Percentiles rank a stretch among this genome's conserved stretches.
Evolutionary conservation across 2,888 invertebrate species (phyloP).

Genomic region (Cantharis flavilabris): DNA sequence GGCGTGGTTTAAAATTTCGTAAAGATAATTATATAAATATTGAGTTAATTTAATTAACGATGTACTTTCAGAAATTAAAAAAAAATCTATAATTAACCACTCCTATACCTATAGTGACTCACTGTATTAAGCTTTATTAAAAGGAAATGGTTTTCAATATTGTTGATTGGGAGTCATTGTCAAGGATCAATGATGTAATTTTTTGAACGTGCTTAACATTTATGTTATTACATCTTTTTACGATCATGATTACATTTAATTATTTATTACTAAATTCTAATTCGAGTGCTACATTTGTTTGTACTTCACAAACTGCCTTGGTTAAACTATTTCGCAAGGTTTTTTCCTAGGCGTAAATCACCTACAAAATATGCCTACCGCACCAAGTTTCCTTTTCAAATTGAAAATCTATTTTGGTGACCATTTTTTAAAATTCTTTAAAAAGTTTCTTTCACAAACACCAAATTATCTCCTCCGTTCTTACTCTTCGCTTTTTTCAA

Average conservation of each 20-base stretch:
- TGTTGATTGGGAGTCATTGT: constrained; percentile 20
- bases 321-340: not conserved
- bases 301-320: not conserved
- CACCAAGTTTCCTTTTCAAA: too few species aligned
- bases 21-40: not conserved
- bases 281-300: not conserved
- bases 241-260: not conserved
- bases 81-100: not conserved
- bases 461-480: too few species aligned
- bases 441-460: too few species aligned
- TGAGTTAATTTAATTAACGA: not conserved
- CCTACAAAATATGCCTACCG: not conserved
- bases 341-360: not conserved
- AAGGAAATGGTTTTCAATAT: constrained; percentile 16
- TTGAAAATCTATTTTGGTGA: too few species aligned
- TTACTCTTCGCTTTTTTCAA: too few species aligned
- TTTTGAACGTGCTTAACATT: constrained; percentile 16
- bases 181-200: constrained; percentile 22
- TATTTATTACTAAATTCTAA: not conserved
- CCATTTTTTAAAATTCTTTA: too few species aligned
- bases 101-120: not conserved
- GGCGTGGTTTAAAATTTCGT: not conserved
- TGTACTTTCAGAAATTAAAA: not conserved
- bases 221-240: constrained; percentile 4
- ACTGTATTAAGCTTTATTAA: not conserved